A percentile compares a stretch with the other conserved stretches of the same genome.
These are phyloP conservation scores for Lithophane leautieri DNA, from an alignment of 2,888 invertebrate genomes.

Conservation along the genomic window DNA sequence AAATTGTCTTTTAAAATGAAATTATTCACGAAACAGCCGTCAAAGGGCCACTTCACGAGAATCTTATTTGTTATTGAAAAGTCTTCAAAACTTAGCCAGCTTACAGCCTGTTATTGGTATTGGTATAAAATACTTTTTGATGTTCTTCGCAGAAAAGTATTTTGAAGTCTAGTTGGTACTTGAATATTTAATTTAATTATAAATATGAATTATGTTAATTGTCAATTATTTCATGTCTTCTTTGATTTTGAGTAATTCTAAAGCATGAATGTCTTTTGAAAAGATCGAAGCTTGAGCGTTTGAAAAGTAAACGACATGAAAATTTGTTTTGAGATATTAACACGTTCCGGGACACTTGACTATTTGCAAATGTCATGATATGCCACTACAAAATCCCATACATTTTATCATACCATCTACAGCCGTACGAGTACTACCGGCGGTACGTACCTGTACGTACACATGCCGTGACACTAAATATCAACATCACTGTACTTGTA, in stretches of 20 bases:
- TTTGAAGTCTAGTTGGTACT: constrained; percentile 20
- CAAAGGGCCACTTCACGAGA: constrained; percentile 28
- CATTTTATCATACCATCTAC: no score
- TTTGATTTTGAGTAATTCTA: constrained; percentile 38
- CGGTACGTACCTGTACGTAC: no score
- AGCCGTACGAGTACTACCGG: no score
- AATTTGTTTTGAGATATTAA: constrained; percentile 1
- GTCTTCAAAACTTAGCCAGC: constrained; percentile 30
- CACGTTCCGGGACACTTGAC: no score
- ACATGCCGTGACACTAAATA: no score
- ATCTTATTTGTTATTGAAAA: constrained; percentile 35
- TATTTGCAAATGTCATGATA: no score
- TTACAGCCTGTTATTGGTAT: constrained; percentile 12
- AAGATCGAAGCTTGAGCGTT: constrained; percentile 4
- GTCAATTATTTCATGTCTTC: constrained; percentile 24
- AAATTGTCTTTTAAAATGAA: constrained; percentile 8
- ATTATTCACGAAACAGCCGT: constrained; percentile 18
- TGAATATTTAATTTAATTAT: constrained; percentile 23
- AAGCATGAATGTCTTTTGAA: constrained; percentile 17
- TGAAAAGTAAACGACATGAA: constrained; percentile 17
- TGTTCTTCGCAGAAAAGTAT: constrained; percentile 5
- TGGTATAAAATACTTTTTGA: constrained; percentile 16
- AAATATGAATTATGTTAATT: constrained; percentile 21
- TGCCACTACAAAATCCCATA: no score
- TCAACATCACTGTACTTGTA: no score